Percentiles rank a stretch among this genome's conserved stretches.
Conservation (phyloP, 2,113 vertebrate genomes). For the Phyllostomus hastatus region DNA sequence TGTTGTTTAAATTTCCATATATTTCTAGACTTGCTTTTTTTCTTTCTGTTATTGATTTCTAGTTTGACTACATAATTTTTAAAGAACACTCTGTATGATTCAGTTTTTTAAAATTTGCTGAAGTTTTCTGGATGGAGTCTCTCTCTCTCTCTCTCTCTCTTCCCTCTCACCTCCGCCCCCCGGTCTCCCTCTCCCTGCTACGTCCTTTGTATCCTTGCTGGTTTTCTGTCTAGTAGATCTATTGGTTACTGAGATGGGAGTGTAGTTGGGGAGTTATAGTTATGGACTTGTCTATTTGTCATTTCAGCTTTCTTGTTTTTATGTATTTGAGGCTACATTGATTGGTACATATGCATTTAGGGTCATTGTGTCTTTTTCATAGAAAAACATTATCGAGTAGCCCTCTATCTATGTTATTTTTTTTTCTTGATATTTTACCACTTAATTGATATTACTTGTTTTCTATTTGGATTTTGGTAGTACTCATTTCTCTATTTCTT, state of each 20-base stretch:
- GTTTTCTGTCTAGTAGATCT: background rate
- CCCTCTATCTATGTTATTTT: background rate
- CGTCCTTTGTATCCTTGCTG: background rate
- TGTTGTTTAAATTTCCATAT: too few species aligned
- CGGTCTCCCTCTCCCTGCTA: background rate
- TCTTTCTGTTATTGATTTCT: background rate
- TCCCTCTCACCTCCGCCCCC: background rate
- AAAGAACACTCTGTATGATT: background rate
- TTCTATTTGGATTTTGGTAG: background rate
- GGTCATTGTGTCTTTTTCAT: background rate
- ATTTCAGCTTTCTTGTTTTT: background rate
- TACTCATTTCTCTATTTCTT: background rate
- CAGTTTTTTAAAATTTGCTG: background rate
- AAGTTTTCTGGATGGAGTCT: background rate
- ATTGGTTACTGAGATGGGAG: background rate
- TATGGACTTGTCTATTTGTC: background rate
- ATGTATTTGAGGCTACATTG: background rate
- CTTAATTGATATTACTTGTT: background rate
- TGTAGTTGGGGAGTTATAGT: background rate
- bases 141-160: background rate
- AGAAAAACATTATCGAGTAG: background rate
- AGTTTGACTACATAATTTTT: background rate
- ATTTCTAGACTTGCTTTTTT: background rate
- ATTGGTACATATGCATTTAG: background rate
- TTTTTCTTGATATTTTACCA: background rate